These are phyloP conservation scores for Epinephelus awoara DNA, from an alignment of 2,797 vertebrate species.

Conservation along the genomic window DNA sequence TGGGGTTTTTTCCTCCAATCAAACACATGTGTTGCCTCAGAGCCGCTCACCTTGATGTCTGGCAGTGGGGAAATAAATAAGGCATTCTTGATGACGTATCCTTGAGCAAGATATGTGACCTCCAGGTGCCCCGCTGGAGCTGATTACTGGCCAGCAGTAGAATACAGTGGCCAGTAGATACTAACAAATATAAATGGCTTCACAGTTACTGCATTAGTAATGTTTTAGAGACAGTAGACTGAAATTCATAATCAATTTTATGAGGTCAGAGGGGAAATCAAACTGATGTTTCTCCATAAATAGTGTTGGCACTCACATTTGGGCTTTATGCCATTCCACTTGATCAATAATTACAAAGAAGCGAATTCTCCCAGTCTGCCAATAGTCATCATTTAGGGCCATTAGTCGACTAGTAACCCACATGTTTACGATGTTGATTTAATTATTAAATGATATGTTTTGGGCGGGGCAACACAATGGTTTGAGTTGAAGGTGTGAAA, in stretches of 20 bases:
- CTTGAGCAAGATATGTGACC: not conserved
- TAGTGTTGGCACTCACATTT: not conserved
- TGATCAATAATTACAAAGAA: conserved; percentile 2
- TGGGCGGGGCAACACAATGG: too few species aligned
- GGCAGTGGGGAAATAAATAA: not conserved
- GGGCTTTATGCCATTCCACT: not conserved
- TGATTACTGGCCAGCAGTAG: not conserved
- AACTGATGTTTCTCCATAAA: not conserved
- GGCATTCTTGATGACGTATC: not conserved
- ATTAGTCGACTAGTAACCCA: too few species aligned
- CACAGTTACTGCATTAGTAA: not conserved
- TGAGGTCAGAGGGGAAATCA: not conserved
- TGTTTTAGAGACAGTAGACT: not conserved
- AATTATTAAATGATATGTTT: too few species aligned
- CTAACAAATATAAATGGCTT: not conserved
- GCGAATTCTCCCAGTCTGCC: too few species aligned
- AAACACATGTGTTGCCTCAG: not conserved
- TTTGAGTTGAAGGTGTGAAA: too few species aligned
- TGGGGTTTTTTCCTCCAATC: too few species aligned
- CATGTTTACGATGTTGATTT: too few species aligned
- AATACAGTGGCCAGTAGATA: not conserved
- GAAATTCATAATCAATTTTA: conserved; percentile 2
- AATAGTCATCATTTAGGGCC: too few species aligned
- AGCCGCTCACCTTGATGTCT: not conserved
- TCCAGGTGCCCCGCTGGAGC: not conserved